Percentiles rank a stretch among this genome's conserved stretches.
These are phyloP conservation scores for Drosophila ochracea DNA, from an alignment of 2,888 invertebrate species.

Conservation along the genomic window DNA sequence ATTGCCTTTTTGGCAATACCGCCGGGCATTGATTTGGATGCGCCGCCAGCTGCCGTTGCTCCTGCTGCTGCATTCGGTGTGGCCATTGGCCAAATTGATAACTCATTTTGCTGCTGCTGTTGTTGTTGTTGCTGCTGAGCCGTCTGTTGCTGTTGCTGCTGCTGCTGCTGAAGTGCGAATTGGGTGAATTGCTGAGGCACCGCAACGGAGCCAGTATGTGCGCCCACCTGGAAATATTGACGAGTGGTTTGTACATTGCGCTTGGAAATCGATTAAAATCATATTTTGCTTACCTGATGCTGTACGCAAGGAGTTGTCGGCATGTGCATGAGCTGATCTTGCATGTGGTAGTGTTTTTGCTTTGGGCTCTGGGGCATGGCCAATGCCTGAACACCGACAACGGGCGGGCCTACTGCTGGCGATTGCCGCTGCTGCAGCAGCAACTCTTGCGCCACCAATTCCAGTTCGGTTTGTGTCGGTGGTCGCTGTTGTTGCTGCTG, in stretches of 20 bases:
- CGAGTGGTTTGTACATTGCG: background rate
- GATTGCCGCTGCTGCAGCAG: slow-evolving; percentile 82
- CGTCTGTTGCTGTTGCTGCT: slow-evolving; percentile 56
- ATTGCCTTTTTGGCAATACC: slow-evolving; percentile 85
- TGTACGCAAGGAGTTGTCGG: slow-evolving; percentile 77
- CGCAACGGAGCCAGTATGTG: slow-evolving; percentile 85
- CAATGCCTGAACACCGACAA: slow-evolving; percentile 70
- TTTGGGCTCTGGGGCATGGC: slow-evolving; percentile 73
- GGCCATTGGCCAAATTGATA: slow-evolving; percentile 72
- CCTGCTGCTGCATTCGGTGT: slow-evolving; percentile 58
- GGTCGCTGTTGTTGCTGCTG: slow-evolving; percentile 77
- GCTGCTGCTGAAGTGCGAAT: slow-evolving; percentile 68
- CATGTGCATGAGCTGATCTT: slow-evolving; percentile 82
- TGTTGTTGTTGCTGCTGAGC: slow-evolving; percentile 54
- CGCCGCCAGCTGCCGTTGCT: slow-evolving; percentile 52
- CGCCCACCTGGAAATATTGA: slow-evolving; percentile 86
- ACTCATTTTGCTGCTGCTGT: slow-evolving; percentile 70
- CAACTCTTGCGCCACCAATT: slow-evolving; percentile 83
- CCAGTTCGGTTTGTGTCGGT: slow-evolving; percentile 78
- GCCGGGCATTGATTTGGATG: slow-evolving; percentile 78
- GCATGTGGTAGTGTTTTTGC: slow-evolving; percentile 77
- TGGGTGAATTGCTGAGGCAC: slow-evolving; percentile 77
- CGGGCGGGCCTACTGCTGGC: slow-evolving; percentile 53
- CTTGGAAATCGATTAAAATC: background rate
- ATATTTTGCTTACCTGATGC: slow-evolving; percentile 68